Evolutionary conservation across 37 sponge, comb jelly and placozoan species (phyloP), one percentile per base, ranked within the genome.

Genomic region (Beroe ovata): DNA sequence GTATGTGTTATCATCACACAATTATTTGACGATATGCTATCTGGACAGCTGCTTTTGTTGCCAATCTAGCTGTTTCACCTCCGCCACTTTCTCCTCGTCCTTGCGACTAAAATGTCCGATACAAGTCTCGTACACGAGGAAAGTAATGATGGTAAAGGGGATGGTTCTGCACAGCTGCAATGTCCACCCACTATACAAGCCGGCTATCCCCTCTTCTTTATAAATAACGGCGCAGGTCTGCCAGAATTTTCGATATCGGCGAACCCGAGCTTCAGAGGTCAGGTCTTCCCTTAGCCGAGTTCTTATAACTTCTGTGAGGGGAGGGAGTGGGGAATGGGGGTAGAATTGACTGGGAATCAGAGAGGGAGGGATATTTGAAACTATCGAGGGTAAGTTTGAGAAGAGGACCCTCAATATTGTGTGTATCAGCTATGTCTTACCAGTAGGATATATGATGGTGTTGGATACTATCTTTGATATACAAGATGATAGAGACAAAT

Each of bases 81-180:
- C n/a, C n/a, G n/a, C n/a, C n/a, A n/a, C n/a, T n/a, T n/a, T n/a
- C n/a, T n/a, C n/a, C n/a, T n/a, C n/a, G 54, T 47, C 54, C 54
- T 47, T 47, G 54, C 54, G n/a, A n/a, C n/a, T 47, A 11, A 47
- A 47, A 11, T 47, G 54, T 47, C 54, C 54, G 6, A 47, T 11
- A 47, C 54, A 47, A 47, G 28, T 11, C 54, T 77, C 84, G 84
- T 77, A 77, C 47, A 77, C 84, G 4, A 38, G 28, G 84, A 77
- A 77, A 18, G 84, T 77, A 25, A 77, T 77, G 54, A 77, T 77
- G 47, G 84, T 77, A 25, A 77, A 77, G 84, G 84, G 84, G 47
- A 77, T 41, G 84, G 84, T 77, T 1, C 33, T 38, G 47, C 8
- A 39, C 8, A 77, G 84, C 11, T 77, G 84, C 28, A 77, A 54